Percentiles rank a stretch among this genome's conserved stretches.
Conservation (phyloP, 2,113 vertebrate species). For the Motacilla alba region DNA sequence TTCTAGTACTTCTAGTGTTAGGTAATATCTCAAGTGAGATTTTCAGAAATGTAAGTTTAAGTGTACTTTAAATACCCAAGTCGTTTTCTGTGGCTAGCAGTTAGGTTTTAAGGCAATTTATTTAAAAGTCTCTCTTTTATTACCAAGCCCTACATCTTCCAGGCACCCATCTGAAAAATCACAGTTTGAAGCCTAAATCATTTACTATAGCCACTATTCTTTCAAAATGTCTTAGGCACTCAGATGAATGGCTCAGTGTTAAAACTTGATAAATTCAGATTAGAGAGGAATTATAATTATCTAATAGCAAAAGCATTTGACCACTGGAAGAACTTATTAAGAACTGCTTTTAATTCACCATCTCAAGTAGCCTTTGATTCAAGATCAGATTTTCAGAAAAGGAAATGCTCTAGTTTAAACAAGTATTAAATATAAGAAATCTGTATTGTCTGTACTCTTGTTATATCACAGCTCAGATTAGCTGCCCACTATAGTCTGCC, state of each 20-base stretch:
- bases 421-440: slow-evolving; percentile 7
- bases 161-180: background rate
- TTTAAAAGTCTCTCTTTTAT: slow-evolving; percentile 24
- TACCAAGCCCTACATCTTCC: background rate
- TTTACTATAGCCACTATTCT: slow-evolving; percentile 13
- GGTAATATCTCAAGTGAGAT: background rate
- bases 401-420: background rate
- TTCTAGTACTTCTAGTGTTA: background rate
- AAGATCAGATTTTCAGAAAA: slow-evolving; percentile 45
- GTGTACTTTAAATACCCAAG: background rate
- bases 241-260: slow-evolving; percentile 23
- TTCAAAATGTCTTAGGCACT: slow-evolving; percentile 34
- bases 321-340: slow-evolving; percentile 41
- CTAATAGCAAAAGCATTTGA: slow-evolving; percentile 41
- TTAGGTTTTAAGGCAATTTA: background rate
- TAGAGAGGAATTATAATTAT: slow-evolving; percentile 46
- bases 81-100: background rate
- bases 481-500: background rate
- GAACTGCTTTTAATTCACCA: slow-evolving; percentile 19
- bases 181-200: background rate
- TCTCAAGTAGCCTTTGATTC: slow-evolving; percentile 50
- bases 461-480: background rate
- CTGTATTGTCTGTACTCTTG: background rate
- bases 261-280: slow-evolving; percentile 39
- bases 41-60: slow-evolving; percentile 1